Evolutionary conservation across 2,888 invertebrate species (phyloP).

Genomic region (Alloscopus bannaensis): DNA sequence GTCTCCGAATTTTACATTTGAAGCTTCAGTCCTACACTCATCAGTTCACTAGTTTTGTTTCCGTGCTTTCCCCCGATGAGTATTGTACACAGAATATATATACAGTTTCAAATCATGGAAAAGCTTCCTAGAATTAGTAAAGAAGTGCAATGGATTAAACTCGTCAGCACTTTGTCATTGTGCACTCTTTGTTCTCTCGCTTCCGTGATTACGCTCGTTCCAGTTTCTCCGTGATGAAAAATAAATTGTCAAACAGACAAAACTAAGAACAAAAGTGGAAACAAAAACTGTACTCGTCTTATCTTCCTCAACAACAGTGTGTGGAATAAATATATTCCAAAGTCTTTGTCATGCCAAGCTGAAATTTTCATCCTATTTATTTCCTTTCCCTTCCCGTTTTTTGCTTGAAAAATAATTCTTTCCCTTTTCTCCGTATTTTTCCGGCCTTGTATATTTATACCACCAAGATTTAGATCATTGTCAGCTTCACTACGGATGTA

Average conservation of each 20-base stretch:
- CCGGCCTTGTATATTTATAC: slow-evolving; percentile 24
- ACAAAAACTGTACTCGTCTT: slow-evolving; percentile 19
- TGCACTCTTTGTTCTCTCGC: slow-evolving; percentile 34
- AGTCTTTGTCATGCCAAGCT: neutral
- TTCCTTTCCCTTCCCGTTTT: slow-evolving; percentile 1
- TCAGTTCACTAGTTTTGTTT: no score
- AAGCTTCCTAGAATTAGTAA: no score
- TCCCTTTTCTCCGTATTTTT: neutral
- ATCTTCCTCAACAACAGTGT: slow-evolving; percentile 8
- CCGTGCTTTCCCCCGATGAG: no score
- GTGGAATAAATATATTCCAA: no score
- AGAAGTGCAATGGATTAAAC: no score
- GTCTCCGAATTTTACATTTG: no score
- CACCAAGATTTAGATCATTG: slow-evolving; percentile 26
- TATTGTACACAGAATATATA: no score
- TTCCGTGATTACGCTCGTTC: slow-evolving; percentile 40
- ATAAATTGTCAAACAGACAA: slow-evolving; percentile 7
- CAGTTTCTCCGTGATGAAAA: slow-evolving; percentile 1
- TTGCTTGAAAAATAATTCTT: neutral
- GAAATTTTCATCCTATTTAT: slow-evolving; percentile 37
- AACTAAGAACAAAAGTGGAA: slow-evolving; percentile 5
- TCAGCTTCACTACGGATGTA: slow-evolving; percentile 25
- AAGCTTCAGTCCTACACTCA: no score
- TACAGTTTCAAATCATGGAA: no score
- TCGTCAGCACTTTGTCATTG: neutral